These are phyloP conservation scores for Cirrhinus mrigala DNA, from an alignment of 2,797 vertebrate genomes.

Conservation along the genomic window DNA sequence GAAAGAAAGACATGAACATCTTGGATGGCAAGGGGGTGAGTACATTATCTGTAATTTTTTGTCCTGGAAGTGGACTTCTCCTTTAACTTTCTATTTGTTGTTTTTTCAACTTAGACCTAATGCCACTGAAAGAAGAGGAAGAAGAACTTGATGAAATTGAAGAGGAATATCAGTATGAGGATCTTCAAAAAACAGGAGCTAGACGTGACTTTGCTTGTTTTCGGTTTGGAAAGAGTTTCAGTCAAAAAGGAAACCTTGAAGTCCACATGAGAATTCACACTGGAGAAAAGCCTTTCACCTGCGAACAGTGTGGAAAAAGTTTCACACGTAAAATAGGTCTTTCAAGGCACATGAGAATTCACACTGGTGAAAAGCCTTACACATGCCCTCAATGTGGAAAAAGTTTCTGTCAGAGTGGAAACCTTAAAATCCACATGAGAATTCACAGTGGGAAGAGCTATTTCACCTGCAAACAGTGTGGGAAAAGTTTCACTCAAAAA, in stretches of 20 bases:
- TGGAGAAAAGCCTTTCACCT: background rate
- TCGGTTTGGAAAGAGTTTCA: background rate
- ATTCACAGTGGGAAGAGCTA: background rate
- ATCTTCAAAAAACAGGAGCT: background rate
- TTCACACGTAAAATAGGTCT: background rate
- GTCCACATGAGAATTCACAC: background rate
- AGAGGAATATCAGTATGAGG: background rate
- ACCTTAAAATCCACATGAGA: constrained; percentile 7
- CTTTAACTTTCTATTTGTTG: background rate
- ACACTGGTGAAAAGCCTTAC: background rate
- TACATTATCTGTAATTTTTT: too few relatives aligned
- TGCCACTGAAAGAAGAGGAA: background rate
- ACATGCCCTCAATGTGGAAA: background rate
- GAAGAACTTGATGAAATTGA: background rate
- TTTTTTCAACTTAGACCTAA: background rate
- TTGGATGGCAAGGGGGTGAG: too few relatives aligned
- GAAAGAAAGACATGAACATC: too few relatives aligned
- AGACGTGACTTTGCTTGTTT: background rate
- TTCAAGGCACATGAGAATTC: constrained; percentile 3
- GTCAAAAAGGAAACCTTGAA: background rate
- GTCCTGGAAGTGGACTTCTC: too few relatives aligned
- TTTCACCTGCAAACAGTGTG: background rate
- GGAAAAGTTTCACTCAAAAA: background rate
- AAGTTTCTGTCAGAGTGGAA: background rate
- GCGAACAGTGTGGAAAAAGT: background rate